Conservation (phyloP, 2,888 invertebrate genomes). For the Lutraria lutraria region DNA sequence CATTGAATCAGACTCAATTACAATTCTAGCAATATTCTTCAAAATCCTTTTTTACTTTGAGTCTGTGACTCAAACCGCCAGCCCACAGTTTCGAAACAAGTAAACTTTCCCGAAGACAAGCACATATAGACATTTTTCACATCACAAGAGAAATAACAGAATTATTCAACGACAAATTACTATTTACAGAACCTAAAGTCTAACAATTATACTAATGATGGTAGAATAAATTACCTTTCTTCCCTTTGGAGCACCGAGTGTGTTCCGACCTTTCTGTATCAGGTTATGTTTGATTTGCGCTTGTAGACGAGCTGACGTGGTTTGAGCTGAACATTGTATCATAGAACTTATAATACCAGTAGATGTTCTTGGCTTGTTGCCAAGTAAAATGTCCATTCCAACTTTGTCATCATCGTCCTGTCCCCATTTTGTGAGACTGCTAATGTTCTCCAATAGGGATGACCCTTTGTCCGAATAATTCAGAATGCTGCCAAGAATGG, state of each 20-base stretch:
- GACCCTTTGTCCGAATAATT: conserved; percentile 85
- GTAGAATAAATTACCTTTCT: conserved; percentile 78
- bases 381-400: conserved; percentile 79
- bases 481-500: conserved; percentile 84
- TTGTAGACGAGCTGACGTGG: conserved; percentile 83
- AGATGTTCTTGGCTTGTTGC: conserved; percentile 68
- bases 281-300: conserved; percentile 84
- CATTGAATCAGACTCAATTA: too few species aligned
- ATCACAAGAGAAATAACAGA: too few species aligned
- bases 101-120: too few species aligned
- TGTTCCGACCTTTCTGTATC: conserved; percentile 85
- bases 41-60: too few species aligned
- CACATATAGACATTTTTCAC: too few species aligned
- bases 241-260: conserved; percentile 85
- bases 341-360: conserved; percentile 81
- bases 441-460: conserved; percentile 84
- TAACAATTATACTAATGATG: too few species aligned
- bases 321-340: conserved; percentile 87
- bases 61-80: too few species aligned
- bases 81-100: too few species aligned
- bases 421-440: conserved; percentile 81
- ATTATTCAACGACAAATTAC: too few species aligned
- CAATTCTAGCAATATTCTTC: too few species aligned
- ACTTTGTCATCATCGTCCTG: conserved; percentile 76
- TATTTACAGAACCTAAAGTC: too few species aligned